phyloP scores from a whole-genome alignment of 1,140 invertebrate genomes.

The Leptopilina boulardi region DNA sequence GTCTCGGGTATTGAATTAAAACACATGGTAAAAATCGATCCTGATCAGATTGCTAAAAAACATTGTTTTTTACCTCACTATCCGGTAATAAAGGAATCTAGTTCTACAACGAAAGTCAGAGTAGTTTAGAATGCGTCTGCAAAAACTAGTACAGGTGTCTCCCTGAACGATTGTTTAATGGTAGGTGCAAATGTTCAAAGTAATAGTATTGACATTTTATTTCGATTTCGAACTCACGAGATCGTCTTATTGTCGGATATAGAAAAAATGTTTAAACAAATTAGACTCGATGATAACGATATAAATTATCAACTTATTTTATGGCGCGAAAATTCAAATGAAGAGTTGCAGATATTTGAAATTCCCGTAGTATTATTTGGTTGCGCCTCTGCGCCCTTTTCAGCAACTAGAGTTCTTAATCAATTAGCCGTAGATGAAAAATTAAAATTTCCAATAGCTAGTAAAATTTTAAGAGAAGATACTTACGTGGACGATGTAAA shows the following conservation, averaged over 20 bases:
- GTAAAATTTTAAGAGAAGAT: slow-evolving; percentile 11
- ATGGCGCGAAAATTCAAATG: slow-evolving; percentile 50
- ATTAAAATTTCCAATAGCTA: background rate
- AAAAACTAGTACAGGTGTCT: slow-evolving; percentile 34
- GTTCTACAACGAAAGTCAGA: background rate
- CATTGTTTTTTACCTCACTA: slow-evolving; percentile 13
- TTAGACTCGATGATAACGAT: slow-evolving; percentile 59
- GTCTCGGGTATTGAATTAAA: too few species aligned
- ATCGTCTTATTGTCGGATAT: slow-evolving; percentile 64
- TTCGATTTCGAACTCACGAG: slow-evolving; percentile 47
- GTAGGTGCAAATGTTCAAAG: slow-evolving; percentile 41
- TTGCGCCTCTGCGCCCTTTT: slow-evolving; percentile 33
- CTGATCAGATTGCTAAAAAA: too few species aligned
- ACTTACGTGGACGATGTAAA: slow-evolving; percentile 38
- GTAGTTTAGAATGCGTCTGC: background rate
- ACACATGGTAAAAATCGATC: too few species aligned
- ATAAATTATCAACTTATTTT: slow-evolving; percentile 64
- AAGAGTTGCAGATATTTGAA: slow-evolving; percentile 29
- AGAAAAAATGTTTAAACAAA: slow-evolving; percentile 70
- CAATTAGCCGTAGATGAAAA: slow-evolving; percentile 34
- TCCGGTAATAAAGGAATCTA: background rate
- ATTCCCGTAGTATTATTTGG: slow-evolving; percentile 50
- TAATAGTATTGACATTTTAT: slow-evolving; percentile 39
- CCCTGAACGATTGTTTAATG: slow-evolving; percentile 41
- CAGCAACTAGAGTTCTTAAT: slow-evolving; percentile 37